These are phyloP conservation scores for Meandrusa payeni DNA, from an alignment of 2,888 invertebrate genomes.

Conservation along the genomic window DNA sequence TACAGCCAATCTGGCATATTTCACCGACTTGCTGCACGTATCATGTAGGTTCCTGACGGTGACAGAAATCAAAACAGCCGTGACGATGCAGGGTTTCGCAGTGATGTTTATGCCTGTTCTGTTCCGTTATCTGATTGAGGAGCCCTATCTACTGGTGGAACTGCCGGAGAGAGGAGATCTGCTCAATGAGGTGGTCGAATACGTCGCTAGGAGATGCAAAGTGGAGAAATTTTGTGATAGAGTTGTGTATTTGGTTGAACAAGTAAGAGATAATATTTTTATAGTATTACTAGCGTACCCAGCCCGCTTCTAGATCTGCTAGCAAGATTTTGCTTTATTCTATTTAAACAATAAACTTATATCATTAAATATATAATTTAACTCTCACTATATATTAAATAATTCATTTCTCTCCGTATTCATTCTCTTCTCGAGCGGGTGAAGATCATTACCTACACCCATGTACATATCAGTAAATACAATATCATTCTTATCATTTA, in stretches of 20 bases:
- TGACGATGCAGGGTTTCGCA: conserved; percentile 31
- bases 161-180: conserved; percentile 31
- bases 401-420: too few relatives aligned
- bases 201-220: conserved; percentile 33
- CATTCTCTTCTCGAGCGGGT: too few relatives aligned
- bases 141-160: conserved; percentile 36
- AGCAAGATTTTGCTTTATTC: too few relatives aligned
- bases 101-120: conserved; percentile 39
- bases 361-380: too few relatives aligned
- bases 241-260: conserved; percentile 41
- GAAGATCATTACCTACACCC: too few relatives aligned
- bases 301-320: too few relatives aligned
- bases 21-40: conserved; percentile 39
- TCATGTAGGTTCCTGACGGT: conserved; percentile 34
- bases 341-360: too few relatives aligned
- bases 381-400: too few relatives aligned
- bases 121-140: conserved; percentile 33
- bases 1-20: conserved; percentile 30
- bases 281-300: too few relatives aligned
- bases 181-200: conserved; percentile 40
- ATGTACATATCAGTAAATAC: too few relatives aligned
- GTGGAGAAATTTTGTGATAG: conserved; percentile 30
- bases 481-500: too few relatives aligned
- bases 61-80: conserved; percentile 30
- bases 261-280: conserved; percentile 37